Percentiles rank a stretch among this genome's conserved stretches.
These are phyloP conservation scores for Trogon surrucura DNA, from an alignment of 2,113 vertebrate species.

Conservation along the genomic window DNA sequence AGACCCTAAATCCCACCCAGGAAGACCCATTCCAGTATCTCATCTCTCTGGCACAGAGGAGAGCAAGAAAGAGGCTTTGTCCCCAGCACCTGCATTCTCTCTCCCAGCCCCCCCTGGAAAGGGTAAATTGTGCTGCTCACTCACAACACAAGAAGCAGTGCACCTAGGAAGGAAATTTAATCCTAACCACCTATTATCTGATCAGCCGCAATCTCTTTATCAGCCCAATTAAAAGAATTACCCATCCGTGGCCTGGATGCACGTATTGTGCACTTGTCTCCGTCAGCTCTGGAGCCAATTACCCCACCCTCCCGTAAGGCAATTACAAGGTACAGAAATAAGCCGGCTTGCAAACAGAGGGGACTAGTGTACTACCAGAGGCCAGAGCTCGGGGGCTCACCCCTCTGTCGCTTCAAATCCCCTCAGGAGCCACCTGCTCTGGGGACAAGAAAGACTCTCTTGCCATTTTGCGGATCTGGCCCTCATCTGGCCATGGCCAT, in stretches of 20 bases:
- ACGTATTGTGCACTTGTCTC: slow-evolving; percentile 56
- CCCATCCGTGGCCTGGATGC: slow-evolving; percentile 36
- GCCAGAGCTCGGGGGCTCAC: not conserved
- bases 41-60: rapidly evolving
- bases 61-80: not conserved
- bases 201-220: slow-evolving; percentile 63
- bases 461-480: not conserved
- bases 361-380: rapidly evolving
- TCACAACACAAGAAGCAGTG: not conserved
- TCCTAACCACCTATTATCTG: slow-evolving; percentile 56
- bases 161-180: slow-evolving; percentile 43
- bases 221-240: slow-evolving; percentile 71
- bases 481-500: not conserved
- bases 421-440: not conserved
- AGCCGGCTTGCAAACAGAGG: slow-evolving; percentile 8
- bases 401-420: not conserved
- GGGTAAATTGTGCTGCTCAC: not conserved
- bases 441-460: not conserved
- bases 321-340: slow-evolving; percentile 69
- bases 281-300: slow-evolving; percentile 45
- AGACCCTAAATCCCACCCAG: not conserved
- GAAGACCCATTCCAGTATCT: not conserved
- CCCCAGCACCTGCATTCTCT: not conserved
- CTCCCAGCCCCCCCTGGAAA: not conserved
- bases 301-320: slow-evolving; percentile 58